Base-by-base conservation (phyloP, 2,797 vertebrate species). In the Crenuchus spilurus region DNA sequence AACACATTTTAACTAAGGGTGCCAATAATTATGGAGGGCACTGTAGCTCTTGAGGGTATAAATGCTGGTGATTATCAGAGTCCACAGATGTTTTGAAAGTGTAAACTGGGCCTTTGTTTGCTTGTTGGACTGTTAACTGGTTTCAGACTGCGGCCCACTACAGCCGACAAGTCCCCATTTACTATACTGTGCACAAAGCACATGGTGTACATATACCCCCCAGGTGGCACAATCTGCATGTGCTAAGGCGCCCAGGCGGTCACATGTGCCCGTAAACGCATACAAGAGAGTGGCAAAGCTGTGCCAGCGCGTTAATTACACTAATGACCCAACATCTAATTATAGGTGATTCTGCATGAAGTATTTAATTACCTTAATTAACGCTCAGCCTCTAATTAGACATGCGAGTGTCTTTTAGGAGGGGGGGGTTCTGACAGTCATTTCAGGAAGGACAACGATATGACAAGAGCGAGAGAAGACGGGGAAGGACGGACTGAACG, bases 341-440 rank as follows among this genome's bases (percentile, higher is more conserved):
- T 75, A 72, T 22, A 58, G 28, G 57, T 58, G 67, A 74, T 70
- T 81, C 26, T 51, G 46, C 73, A 76, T 37, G n/a, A 65, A 76
- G 66, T 63, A 57, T 44, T 79, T 78, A 75, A 84, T 75, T 75
- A 65, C 24, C 37, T 68, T 60, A 80, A 82, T 82, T 77, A 63
- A 72, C 71, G 42, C 20, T 22, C 4, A 49, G 37, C 73, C 28
- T 68, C 28, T 76, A 83, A 70, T 79, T 77, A 72, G 64, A 70
- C 42, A 52, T 22, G 52, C 16, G 6, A 46, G 68, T 4, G 52
- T 64, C 35, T 70, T 72, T 66, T 39, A 48, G 11, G 54, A 52
- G 8, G 37, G 64, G 71, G 30, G 16, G 39, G 49, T 60, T 28
- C 37, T 20, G 0, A 60, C 48, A 6, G 31, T 30, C 42, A 41